Evolutionary conservation across 1,140 invertebrate species (phyloP), one percentile per base, ranked within the genome.

Genomic region (Planococcus citri): DNA sequence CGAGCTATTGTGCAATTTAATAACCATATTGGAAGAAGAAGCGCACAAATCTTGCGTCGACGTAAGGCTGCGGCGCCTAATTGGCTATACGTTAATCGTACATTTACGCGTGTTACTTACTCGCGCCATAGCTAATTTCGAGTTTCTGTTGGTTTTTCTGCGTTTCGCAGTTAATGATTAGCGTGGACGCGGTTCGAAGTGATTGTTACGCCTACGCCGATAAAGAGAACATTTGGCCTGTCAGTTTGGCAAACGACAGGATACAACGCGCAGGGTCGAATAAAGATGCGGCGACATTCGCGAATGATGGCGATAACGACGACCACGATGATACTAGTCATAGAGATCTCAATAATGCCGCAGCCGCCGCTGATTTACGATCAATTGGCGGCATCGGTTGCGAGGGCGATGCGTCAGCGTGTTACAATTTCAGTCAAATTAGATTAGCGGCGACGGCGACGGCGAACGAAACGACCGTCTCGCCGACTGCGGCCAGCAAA

Each of bases 11-110:
- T 91, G 94, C 80, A 87, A 93, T 14, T 77, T 97, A 73, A 82
- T 94, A 12, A 85, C 89, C 27, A 92, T 92, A 27, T 80, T 96
- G 21, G 91, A 94, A 78, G 88, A 92, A 78, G 92, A 96, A 79
- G 84, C 72, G 21, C 73, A 86, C 17, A 80, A 84, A 82, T 80
- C 75, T 75, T 71, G 77, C 64, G 60, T 68, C 25, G 64, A 70
- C 69, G 69, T 72, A 70, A 67, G 38, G 6, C n/a, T n/a, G n/a
- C 29, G 29, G 4, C 29, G 3, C 29, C 29, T 33, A 6, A 33
- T 33, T 12, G n/a, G n/a, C 29, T 33, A 33, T 12, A 33, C 12
- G 3, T 12, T 33, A 6, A 33, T 33, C 29, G 29, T 33, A 33
- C 29, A n/a, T n/a, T n/a, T n/a, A n/a, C n/a, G n/a, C 29, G 29